Base-by-base conservation (phyloP, 2,797 vertebrate genomes). In the Erithacus rubecula region DNA sequence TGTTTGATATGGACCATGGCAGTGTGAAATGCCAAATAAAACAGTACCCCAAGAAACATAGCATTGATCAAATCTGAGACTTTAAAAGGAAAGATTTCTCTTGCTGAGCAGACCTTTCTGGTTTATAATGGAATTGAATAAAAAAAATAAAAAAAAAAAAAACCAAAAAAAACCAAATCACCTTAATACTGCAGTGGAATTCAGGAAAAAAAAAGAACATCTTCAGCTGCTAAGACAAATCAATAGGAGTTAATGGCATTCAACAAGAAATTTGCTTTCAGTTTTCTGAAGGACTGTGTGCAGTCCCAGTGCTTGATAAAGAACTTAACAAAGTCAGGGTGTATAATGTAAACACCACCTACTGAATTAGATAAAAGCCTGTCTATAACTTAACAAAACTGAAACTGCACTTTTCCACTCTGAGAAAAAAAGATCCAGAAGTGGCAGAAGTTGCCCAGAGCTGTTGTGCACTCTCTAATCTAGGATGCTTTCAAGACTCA, bases 11-110 rank as follows among this genome's bases (percentile, higher is more conserved):
- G 83, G 58, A 79, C 65, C 83, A 82, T 72, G 71, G 83, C 47
- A 92, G 46, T 43, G n/a, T 77, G 83, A 93, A 88, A 74, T 74
- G 55, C 55, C 81, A 91, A 95, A 89, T 85, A 84, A 93, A 95
- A 87, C 19, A 79, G 68, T 71, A 87, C 18, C 52, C 68, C 34
- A 78, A 81, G 83, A 83, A 94, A 81, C 9, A 21, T 2, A 23
- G 39, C 64, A 93, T 75, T 94, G 90, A 96, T 93, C 75, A 93
- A 89, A 87, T 67, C 78, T 52, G 36, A 95, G 52, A 76, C 49
- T 71, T 79, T 70, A 83, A 91, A 93, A 82, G 34, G 49, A 91
- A 89, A 12, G 1, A 55, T 70, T 91, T 92, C 83, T 83, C n/a
- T 34, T 82, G 55, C 72, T 89, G 46, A 87, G 71, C 12, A 81